These are phyloP conservation scores for Electrona antarctica DNA, from an alignment of 2,113 vertebrate genomes.

Conservation along the genomic window DNA sequence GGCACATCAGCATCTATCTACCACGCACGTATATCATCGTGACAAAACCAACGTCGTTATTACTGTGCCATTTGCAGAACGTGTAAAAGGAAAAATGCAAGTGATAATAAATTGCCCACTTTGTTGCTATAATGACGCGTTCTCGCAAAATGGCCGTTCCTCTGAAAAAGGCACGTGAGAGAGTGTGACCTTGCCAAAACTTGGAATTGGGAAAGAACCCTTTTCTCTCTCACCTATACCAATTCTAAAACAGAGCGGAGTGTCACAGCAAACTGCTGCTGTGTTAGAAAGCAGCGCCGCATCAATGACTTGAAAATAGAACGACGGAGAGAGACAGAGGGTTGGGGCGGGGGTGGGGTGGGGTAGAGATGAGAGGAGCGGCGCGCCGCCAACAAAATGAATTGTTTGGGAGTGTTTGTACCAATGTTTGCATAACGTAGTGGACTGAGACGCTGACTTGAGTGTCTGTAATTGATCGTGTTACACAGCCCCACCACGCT, in stretches of 20 bases:
- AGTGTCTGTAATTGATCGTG: slow-evolving; percentile 73
- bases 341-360: not conserved
- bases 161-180: too few relatives aligned
- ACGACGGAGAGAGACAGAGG: not conserved
- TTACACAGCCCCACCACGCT: slow-evolving; percentile 50
- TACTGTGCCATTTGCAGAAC: slow-evolving; percentile 4
- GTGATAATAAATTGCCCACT: slow-evolving; percentile 16
- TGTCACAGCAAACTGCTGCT: slow-evolving; percentile 16
- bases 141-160: too few relatives aligned
- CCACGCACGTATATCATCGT: slow-evolving; percentile 9
- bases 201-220: slow-evolving; percentile 24
- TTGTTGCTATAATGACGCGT: not conserved
- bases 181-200: slow-evolving; percentile 11
- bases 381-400: slow-evolving; percentile 51
- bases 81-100: slow-evolving; percentile 13
- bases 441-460: slow-evolving; percentile 51
- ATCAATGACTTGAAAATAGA: slow-evolving; percentile 44
- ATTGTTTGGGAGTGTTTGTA: slow-evolving; percentile 51
- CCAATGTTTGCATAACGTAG: slow-evolving; percentile 62
- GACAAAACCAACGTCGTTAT: slow-evolving; percentile 36
- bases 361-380: slow-evolving; percentile 32
- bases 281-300: slow-evolving; percentile 10
- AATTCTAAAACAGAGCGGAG: slow-evolving; percentile 14
- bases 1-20: slow-evolving; percentile 36
- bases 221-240: slow-evolving; percentile 10